Conservation (phyloP, 2,797 vertebrate species). For the Tachyglossus aculeatus region DNA sequence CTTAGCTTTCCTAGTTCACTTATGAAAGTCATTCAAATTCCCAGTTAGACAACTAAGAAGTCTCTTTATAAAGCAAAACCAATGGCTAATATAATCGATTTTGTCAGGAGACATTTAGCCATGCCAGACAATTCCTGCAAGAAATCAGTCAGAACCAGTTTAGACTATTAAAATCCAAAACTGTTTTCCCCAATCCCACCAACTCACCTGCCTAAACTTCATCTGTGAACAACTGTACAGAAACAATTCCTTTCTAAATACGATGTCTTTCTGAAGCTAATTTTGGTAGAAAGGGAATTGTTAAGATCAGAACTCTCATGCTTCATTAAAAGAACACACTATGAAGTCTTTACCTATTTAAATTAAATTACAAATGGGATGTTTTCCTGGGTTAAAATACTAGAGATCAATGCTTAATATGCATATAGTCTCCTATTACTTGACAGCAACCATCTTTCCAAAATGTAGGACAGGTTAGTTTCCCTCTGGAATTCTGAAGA, state of each 20-base stretch:
- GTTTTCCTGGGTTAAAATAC: neutral
- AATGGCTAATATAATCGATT: slow-evolving; percentile 36
- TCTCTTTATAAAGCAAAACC: slow-evolving; percentile 32
- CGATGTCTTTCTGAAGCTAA: too few relatives aligned
- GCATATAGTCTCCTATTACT: neutral
- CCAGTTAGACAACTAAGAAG: slow-evolving; percentile 36
- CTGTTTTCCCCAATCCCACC: neutral
- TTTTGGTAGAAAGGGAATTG: neutral
- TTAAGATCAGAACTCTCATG: neutral
- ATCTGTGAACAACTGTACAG: neutral
- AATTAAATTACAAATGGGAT: neutral
- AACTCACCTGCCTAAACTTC: slow-evolving; percentile 55
- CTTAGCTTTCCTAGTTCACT: slow-evolving; percentile 27
- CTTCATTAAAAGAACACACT: neutral
- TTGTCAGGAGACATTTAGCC: slow-evolving; percentile 40
- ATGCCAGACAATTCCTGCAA: slow-evolving; percentile 27
- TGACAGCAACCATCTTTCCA: neutral
- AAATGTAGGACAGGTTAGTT: neutral
- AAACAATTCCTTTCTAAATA: slow-evolving; percentile 22
- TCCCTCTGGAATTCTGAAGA: neutral
- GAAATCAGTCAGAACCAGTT: slow-evolving; percentile 11
- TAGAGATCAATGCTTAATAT: neutral
- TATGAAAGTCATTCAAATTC: slow-evolving; percentile 48
- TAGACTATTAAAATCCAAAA: slow-evolving; percentile 16
- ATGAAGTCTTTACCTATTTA: neutral